Evolutionary conservation across 2,113 vertebrate species (phyloP).

Genomic region (Lophura nycthemera): DNA sequence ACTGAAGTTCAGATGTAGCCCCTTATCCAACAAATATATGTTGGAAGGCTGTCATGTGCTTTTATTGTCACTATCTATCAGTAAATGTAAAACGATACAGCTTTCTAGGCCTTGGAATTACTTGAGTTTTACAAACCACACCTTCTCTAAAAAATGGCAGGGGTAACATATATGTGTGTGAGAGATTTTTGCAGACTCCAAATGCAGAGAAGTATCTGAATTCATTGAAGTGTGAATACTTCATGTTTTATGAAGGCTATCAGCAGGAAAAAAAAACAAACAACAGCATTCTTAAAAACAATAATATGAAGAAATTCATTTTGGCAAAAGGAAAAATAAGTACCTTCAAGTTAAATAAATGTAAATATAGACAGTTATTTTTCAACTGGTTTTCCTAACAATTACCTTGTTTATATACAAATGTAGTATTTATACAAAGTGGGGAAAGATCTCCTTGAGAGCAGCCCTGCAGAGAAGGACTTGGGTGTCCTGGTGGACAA

Average conservation of each 20-base stretch:
- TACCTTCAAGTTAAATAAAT: not conserved
- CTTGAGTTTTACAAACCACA: not conserved
- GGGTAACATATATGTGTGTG: too few species aligned
- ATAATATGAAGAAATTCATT: not conserved
- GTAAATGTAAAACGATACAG: not conserved
- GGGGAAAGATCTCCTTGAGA: too few species aligned
- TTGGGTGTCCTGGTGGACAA: too few species aligned
- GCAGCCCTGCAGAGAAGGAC: too few species aligned
- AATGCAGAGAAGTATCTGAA: not conserved
- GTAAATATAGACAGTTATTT: not conserved
- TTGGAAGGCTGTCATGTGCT: not conserved
- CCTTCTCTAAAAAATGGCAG: not conserved
- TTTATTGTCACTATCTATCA: not conserved
- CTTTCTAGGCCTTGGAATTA: not conserved
- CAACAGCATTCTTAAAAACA: accelerated
- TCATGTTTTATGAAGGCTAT: not conserved
- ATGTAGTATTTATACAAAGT: too few species aligned
- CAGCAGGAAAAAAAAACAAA: not conserved
- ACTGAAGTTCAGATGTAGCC: too few species aligned
- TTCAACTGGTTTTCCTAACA: not conserved
- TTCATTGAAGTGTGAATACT: not conserved
- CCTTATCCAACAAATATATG: not conserved
- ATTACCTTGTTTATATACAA: not conserved
- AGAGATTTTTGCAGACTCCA: not conserved
- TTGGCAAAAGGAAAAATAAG: not conserved